These are phyloP conservation scores for Aythya baeri DNA, from an alignment of 2,113 vertebrate species.

Conservation along the genomic window DNA sequence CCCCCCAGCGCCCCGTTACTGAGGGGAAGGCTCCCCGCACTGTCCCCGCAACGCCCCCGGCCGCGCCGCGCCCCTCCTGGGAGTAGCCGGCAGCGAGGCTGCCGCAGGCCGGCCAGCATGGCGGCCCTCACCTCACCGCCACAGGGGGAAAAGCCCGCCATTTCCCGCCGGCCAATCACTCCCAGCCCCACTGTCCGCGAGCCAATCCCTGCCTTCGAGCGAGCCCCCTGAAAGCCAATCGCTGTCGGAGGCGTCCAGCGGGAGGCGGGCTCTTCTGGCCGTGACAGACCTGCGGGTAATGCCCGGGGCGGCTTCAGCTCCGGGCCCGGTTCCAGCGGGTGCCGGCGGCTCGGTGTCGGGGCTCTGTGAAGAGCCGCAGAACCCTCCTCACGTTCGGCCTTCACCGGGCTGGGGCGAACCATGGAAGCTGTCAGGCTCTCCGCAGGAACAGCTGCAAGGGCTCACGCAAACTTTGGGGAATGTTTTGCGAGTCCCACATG, in stretches of 20 bases:
- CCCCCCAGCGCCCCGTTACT: rapidly evolving
- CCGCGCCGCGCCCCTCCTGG: no score
- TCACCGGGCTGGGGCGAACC: not conserved
- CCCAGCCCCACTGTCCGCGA: rapidly evolving
- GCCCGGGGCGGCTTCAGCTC: no score
- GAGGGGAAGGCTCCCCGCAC: rapidly evolving
- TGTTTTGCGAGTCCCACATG: no score
- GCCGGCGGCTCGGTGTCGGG: no score
- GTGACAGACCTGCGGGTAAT: no score
- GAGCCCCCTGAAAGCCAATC: not conserved
- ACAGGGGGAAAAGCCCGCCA: not conserved
- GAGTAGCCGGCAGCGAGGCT: rapidly evolving
- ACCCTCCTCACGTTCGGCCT: not conserved
- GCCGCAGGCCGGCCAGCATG: rapidly evolving
- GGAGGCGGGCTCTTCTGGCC: not conserved
- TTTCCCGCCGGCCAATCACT: not conserved
- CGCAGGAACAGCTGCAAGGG: not conserved
- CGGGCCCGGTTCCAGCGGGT: no score
- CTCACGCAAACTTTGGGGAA: not conserved
- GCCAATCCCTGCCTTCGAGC: not conserved
- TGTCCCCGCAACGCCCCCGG: rapidly evolving
- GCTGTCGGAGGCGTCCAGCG: rapidly evolving
- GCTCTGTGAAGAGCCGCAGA: not conserved
- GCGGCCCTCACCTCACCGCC: not conserved
- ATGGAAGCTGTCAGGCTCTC: not conserved